Conservation (phyloP, 2,797 vertebrate genomes). For the Schizothorax lantsangensis region DNA sequence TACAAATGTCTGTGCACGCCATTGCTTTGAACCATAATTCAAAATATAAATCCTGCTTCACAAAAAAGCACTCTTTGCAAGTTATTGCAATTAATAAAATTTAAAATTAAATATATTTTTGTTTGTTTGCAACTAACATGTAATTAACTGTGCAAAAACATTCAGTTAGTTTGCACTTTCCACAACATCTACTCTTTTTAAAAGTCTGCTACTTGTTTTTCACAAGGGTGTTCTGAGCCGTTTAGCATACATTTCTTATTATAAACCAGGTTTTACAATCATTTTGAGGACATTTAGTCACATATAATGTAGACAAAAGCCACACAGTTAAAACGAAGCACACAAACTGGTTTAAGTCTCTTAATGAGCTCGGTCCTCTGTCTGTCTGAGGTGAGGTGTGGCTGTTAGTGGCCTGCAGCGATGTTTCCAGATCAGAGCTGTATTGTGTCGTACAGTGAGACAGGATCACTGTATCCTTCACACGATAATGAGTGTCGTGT, state of each 20-base stretch:
- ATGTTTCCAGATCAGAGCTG: constrained; percentile 70
- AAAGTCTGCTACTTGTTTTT: not conserved
- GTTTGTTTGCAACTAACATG: not conserved
- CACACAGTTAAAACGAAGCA: not conserved
- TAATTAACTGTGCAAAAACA: no score
- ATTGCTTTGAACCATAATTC: no score
- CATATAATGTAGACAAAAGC: not conserved
- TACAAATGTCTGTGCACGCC: not conserved
- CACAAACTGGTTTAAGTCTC: not conserved
- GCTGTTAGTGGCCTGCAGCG: constrained; percentile 63
- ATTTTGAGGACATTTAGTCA: not conserved
- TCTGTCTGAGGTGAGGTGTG: constrained; percentile 4
- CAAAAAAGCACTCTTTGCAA: not conserved
- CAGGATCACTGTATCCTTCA: constrained; percentile 2
- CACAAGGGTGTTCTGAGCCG: not conserved
- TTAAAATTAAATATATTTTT: not conserved
- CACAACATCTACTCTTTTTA: not conserved
- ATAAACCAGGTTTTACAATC: not conserved
- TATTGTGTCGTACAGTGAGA: constrained; percentile 67
- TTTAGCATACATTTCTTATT: not conserved
- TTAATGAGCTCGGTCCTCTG: not conserved
- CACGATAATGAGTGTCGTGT: constrained; percentile 49
- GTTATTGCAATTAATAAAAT: not conserved
- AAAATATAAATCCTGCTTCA: no score
- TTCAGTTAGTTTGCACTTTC: not conserved